Conservation (phyloP, 2,113 vertebrate species). For the Prietella phreatophila region DNA sequence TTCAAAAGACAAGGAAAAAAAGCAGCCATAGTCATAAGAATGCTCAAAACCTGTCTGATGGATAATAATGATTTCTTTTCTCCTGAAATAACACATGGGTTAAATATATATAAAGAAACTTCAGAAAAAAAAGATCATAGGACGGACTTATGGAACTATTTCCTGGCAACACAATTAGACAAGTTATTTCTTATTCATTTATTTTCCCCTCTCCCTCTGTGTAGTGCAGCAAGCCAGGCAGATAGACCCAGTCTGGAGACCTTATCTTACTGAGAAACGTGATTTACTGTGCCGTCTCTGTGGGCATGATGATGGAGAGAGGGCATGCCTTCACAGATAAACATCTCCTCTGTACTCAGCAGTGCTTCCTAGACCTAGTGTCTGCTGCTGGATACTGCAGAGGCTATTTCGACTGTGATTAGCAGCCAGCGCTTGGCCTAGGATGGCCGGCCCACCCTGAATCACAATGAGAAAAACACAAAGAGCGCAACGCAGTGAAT, state of each 20-base stretch:
- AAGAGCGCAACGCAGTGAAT: neutral
- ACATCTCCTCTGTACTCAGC: constrained; percentile 64
- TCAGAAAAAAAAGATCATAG: neutral
- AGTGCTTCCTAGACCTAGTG: constrained; percentile 54
- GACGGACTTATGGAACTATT: neutral
- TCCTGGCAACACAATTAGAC: neutral
- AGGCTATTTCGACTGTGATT: constrained; percentile 61
- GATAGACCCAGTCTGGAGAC: constrained; percentile 58
- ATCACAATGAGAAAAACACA: constrained; percentile 15
- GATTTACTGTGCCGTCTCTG: constrained; percentile 55
- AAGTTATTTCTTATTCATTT: neutral
- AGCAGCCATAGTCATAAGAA: constrained; percentile 38
- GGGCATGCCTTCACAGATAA: constrained; percentile 71
- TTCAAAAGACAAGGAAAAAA: constrained; percentile 19
- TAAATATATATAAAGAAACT: neutral
- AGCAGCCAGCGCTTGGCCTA: constrained; percentile 47
- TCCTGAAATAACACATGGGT: neutral
- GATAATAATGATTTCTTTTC: neutral
- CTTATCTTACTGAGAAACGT: constrained; percentile 64
- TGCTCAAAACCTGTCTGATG: neutral
- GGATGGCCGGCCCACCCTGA: constrained; percentile 19
- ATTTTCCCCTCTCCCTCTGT: constrained; percentile 22
- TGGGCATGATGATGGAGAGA: constrained; percentile 66
- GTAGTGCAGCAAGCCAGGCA: constrained; percentile 56
- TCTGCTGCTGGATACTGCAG: constrained; percentile 56